Base-by-base conservation (phyloP, 2,797 vertebrate species). In the Sphaeramia orbicularis region DNA sequence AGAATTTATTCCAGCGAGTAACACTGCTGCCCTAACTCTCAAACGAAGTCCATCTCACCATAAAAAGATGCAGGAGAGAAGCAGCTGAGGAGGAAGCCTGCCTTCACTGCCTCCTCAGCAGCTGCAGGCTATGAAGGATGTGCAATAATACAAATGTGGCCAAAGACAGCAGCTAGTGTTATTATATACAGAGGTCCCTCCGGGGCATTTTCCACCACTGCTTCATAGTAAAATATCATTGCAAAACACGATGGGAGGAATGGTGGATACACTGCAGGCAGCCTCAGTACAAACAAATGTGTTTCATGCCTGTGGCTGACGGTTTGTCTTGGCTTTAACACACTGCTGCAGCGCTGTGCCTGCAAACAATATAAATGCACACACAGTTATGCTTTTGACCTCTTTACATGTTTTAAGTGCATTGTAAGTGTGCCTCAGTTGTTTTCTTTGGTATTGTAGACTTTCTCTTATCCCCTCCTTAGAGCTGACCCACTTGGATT, bases 121-220 rank as follows among this genome's bases (percentile, higher is more conserved):
- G 59, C 75, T 53, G 55, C 64, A 54, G 62, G 59, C 74, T 67
- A 40, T 50, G 43, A 56, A 71, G 19, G 44, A 66, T 6, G 37
- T 60, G 37, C 61, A 66, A 65, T 70, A 44, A 67, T 55, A 62
- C 41, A 70, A 58, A 84, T 74, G 62, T 81, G 61, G 54, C 52
- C 50, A 57, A 38, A 68, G 58, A 72, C 77, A 55, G 79, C 57
- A 59, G 63, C 50, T 72, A 55, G 27, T 78, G 69, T 80, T 78
- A 88, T 85, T 77, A 83, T 51, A 66, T 61, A 38, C 50, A 27
- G 55, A 71, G 51, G 35, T 43, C 45, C 74, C 63, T 74, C 36
- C 6, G 51, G 76, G 42, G 16, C 19, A 35, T 71, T 72, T 59
- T 76, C 67, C 38, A 56, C 70, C 49, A 16, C 70, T 57, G 65